phyloP scores from a whole-genome alignment of 2,888 invertebrate species.

The Eristalis pertinax region DNA sequence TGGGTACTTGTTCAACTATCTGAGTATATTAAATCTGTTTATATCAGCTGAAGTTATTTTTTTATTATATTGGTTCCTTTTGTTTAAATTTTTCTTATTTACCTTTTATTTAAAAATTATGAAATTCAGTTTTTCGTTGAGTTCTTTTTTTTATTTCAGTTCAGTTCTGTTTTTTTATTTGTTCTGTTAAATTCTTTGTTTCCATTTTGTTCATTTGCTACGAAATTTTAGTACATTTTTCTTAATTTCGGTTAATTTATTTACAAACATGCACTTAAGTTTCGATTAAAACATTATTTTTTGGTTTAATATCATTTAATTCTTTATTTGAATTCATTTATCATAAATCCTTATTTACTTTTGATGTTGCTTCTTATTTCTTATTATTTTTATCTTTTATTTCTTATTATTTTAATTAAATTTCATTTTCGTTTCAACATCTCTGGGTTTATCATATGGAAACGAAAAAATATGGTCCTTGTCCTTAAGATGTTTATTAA shows the following conservation, averaged over 20 bases:
- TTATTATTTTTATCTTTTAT: neutral
- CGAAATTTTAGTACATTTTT: neutral
- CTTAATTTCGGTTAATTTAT: neutral
- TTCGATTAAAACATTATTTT: neutral
- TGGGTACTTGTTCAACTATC: too few relatives aligned
- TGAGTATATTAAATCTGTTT: too few relatives aligned
- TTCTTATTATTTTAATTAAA: neutral
- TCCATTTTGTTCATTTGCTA: neutral
- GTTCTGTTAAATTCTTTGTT: neutral
- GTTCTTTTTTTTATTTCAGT: neutral
- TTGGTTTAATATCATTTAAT: neutral
- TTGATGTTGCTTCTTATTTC: neutral
- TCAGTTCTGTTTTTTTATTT: neutral
- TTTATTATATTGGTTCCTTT: neutral
- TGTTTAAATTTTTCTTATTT: neutral
- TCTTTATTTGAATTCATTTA: neutral
- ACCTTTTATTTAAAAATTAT: neutral
- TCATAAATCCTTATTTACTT: neutral
- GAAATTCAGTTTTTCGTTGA: neutral
- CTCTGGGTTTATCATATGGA: too few relatives aligned
- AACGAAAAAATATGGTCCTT: too few relatives aligned
- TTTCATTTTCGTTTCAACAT: neutral
- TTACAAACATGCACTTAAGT: neutral
- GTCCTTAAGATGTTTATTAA: too few relatives aligned
- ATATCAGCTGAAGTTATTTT: neutral